Conservation (phyloP, 2,113 vertebrate genomes). For the Chloropsis hardwickii region DNA sequence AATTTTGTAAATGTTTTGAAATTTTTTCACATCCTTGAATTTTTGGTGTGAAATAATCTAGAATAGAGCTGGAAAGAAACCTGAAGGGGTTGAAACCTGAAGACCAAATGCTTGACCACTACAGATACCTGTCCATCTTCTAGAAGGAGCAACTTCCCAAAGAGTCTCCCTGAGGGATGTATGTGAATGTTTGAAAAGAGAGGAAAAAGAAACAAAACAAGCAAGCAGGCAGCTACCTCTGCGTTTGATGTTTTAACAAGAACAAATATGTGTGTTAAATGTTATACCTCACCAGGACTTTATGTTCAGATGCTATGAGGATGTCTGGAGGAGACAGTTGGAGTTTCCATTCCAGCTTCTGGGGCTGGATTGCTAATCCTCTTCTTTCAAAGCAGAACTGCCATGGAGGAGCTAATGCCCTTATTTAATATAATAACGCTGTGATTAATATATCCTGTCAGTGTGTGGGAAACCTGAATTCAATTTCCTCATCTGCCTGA, state of each 20-base stretch:
- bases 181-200: neutral
- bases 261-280: neutral
- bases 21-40: neutral
- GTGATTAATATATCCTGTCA: constrained; percentile 49
- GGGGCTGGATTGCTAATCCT: neutral
- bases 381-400: neutral
- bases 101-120: neutral
- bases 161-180: neutral
- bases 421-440: constrained; percentile 17
- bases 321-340: neutral
- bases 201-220: neutral
- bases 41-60: neutral
- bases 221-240: neutral
- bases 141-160: neutral
- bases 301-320: neutral
- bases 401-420: constrained; percentile 5
- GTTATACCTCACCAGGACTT: neutral
- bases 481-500: constrained; percentile 30
- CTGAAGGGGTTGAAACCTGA: neutral
- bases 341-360: neutral
- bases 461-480: constrained; percentile 49
- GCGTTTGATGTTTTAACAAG: neutral
- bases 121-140: neutral
- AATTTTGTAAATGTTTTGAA: neutral
- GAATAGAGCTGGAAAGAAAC: neutral